These are phyloP conservation scores for Tetropium fuscum DNA, from an alignment of 2,888 invertebrate species.

Conservation along the genomic window DNA sequence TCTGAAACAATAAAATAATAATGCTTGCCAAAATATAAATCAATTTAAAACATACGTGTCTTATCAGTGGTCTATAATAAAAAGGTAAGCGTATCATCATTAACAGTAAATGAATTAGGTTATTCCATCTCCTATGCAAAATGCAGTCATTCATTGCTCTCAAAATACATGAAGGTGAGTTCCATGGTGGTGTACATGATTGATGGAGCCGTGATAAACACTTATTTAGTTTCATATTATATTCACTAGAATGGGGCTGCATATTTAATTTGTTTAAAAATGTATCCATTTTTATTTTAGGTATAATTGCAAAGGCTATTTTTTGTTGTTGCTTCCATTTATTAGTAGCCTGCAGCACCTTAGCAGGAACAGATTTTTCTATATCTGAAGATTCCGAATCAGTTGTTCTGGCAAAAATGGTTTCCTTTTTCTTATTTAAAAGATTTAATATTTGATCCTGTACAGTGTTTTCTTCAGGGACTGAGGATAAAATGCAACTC, in stretches of 20 bases:
- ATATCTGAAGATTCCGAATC: slow-evolving; percentile 3
- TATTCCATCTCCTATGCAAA: slow-evolving; percentile 44
- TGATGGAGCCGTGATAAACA: slow-evolving; percentile 28
- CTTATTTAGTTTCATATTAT: slow-evolving; percentile 20
- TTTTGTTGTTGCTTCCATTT: not conserved
- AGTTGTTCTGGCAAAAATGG: slow-evolving; percentile 8
- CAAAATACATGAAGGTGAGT: slow-evolving; percentile 37
- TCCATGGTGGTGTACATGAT: slow-evolving; percentile 24
- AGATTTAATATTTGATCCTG: slow-evolving; percentile 17
- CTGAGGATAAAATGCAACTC: not conserved
- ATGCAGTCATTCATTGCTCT: slow-evolving; percentile 42
- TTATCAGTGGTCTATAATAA: slow-evolving; percentile 32
- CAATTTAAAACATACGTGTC: slow-evolving; percentile 31
- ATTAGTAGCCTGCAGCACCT: not conserved
- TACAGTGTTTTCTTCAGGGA: slow-evolving; percentile 21
- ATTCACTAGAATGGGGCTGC: not conserved
- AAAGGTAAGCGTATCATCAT: slow-evolving; percentile 33
- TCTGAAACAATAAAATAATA: slow-evolving; percentile 32
- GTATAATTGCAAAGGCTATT: slow-evolving; percentile 7
- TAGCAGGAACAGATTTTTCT: not conserved
- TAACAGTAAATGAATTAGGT: slow-evolving; percentile 41
- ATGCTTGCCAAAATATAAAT: not conserved
- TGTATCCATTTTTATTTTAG: slow-evolving; percentile 19
- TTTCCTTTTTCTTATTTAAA: slow-evolving; percentile 16
- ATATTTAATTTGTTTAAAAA: slow-evolving; percentile 16